These are phyloP conservation scores for Ceratina australensis DNA, from an alignment of 1,140 invertebrate species.

Conservation along the genomic window DNA sequence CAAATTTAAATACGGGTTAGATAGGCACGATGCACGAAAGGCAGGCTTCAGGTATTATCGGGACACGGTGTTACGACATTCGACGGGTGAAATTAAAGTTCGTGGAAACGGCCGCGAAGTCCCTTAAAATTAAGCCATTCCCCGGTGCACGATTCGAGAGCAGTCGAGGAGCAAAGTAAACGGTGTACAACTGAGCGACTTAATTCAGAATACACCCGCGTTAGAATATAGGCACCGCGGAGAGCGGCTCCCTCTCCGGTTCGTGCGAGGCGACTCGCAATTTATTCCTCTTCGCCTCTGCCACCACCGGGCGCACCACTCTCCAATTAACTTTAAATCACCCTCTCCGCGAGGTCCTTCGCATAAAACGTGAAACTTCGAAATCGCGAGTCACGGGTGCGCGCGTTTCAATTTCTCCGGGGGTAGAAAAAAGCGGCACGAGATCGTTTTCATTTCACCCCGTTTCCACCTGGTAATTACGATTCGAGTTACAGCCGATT, in stretches of 20 bases:
- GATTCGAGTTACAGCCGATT: not conserved
- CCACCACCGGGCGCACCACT: constrained; percentile 44
- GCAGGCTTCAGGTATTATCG: not conserved
- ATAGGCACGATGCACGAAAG: constrained; percentile 27
- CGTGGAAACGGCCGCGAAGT: constrained; percentile 43
- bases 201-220: constrained; percentile 60
- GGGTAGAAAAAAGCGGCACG: constrained; percentile 2
- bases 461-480: not conserved
- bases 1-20: not conserved
- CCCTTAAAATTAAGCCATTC: constrained; percentile 62
- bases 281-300: constrained; percentile 58
- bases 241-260: constrained; percentile 18
- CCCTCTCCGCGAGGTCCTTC: constrained; percentile 42
- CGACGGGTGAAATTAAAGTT: constrained; percentile 49
- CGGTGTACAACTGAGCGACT: constrained; percentile 62
- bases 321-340: constrained; percentile 67
- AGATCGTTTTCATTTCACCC: constrained; percentile 30
- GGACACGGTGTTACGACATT: constrained; percentile 27
- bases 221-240: constrained; percentile 38
- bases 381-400: constrained; percentile 52
- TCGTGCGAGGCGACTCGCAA: constrained; percentile 60
- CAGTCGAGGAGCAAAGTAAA: constrained; percentile 61
- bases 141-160: constrained; percentile 54
- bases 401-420: constrained; percentile 31
- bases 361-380: constrained; percentile 58